Evolutionary conservation across 2,797 vertebrate genomes (phyloP), one percentile per base, ranked within the genome.

Genomic region (Scyliorhinus canicula): DNA sequence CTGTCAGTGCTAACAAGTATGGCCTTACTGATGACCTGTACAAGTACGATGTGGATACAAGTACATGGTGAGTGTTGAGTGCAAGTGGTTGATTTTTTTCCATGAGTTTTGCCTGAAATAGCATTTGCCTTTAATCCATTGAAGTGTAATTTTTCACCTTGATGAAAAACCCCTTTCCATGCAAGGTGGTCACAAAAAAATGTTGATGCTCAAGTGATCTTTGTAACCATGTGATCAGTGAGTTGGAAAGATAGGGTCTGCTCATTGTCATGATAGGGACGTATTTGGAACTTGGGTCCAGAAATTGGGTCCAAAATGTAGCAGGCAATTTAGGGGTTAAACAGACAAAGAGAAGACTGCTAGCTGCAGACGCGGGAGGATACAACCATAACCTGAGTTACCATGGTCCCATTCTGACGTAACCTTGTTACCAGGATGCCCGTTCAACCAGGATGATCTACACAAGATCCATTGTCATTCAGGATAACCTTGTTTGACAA

Each of bases 1-100:
- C 98, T 0, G 99, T 99, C 97, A 99, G 98, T 11, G 98, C 98
- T 96, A 99, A 98, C 97, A 99, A 99, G 95, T 99, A 99, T 95
- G 98, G 99, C 55, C 97, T 99, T 14, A 98, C 99, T 0, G 98
- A 99, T 93, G 99, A 99, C 96, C 97, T 99, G 95, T 99, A 99
- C 97, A 98, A 97, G 95, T 98, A 98, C 0, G 96, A 99, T 0
- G 98, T 99, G 95, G 98, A 98, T 96, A 97, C 95, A 31, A 97
- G 95, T 94, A 98, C 97, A 96, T 99, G 99, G 99, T 99, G 96
- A 97, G 96, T 96, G 50, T 0, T 88, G 19, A 40, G 5, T n/a
- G 60, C 57, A 65, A 26, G 24, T 40, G 79, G 8, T 44, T 65
- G 40, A 65, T 91, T 3, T 44, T 90, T 91, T 91, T 63, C 19